These are phyloP conservation scores for Sciurus carolinensis DNA, from an alignment of 2,797 vertebrate species.

Conservation along the genomic window DNA sequence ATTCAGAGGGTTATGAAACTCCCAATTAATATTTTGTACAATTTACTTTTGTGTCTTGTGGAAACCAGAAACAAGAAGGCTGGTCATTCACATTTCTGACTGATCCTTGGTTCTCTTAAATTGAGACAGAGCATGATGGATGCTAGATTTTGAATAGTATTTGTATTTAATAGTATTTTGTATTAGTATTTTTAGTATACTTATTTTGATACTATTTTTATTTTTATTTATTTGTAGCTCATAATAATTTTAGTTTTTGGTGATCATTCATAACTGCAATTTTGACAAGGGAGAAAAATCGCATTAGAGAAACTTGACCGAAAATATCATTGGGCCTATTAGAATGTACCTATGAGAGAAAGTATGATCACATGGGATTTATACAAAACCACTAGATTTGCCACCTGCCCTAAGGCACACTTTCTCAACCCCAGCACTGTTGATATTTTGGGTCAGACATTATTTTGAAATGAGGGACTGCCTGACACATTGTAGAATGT, in stretches of 20 bases:
- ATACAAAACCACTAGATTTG: neutral
- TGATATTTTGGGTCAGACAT: neutral
- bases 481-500: neutral
- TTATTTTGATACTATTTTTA: neutral
- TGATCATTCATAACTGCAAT: constrained; percentile 11
- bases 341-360: neutral
- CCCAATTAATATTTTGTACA: constrained; percentile 10
- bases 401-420: neutral
- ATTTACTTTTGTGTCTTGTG: neutral
- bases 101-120: neutral
- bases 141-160: neutral
- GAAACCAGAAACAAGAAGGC: neutral
- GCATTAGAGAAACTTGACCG: neutral
- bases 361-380: neutral
- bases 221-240: constrained; percentile 31
- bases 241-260: constrained; percentile 1
- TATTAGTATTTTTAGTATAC: neutral
- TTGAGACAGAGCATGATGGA: neutral
- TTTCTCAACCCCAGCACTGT: neutral
- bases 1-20: constrained; percentile 27
- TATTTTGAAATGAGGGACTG: neutral
- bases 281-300: constrained; percentile 12
- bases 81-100: neutral
- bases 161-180: constrained; percentile 22
- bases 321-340: constrained; percentile 34